Evolutionary conservation across 1,140 invertebrate genomes (phyloP), one percentile per base, ranked within the genome.

Genomic region (Danaus melanippus): DNA sequence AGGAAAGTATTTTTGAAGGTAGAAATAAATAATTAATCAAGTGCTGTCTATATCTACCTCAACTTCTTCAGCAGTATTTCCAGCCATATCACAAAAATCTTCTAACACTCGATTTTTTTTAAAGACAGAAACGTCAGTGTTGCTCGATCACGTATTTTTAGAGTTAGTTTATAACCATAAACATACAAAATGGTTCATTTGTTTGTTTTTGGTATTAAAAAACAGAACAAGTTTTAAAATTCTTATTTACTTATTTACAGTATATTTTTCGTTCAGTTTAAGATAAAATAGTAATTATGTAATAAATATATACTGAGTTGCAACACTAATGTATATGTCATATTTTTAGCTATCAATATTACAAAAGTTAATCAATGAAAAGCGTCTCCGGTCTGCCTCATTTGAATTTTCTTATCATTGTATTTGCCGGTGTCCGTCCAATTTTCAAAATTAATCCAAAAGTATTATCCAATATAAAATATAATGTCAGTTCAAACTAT

Each of bases 401-500:
- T 32, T 32, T 32, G 21, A 51, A 41, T 46, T 43, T 50, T 10
- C 42, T 45, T 56, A 50, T 45, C 15, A 49, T 56, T 50, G 48
- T 40, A 46, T 66, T 67, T 71, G 60, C 74, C 71, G 74, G 71
- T 74, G 56, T 68, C 66, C 72, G 66, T 79, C 69, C 69, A 66
- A 60, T 60, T 66, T 63, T 62, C 54, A 42, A 49, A 56, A 55
- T 56, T 54, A 57, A 61, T 63, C 39, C 42, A 53, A 58, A 60
- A 66, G 42, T 60, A 60, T 60, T 59, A 45, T 40, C 39, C 2
- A 50, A 52, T 42, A 15, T 8, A 53, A 9, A 32, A 47, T 49
- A 53, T 6, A 47, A 95, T 95, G 94, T 91, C 93, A 65, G 93
- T 92, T n/a, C 92, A 95, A 79, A 94, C 93, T 43, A 90, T 95